Evolutionary conservation across 2,797 vertebrate species (phyloP).

Genomic region (Sorex maritimensis): DNA sequence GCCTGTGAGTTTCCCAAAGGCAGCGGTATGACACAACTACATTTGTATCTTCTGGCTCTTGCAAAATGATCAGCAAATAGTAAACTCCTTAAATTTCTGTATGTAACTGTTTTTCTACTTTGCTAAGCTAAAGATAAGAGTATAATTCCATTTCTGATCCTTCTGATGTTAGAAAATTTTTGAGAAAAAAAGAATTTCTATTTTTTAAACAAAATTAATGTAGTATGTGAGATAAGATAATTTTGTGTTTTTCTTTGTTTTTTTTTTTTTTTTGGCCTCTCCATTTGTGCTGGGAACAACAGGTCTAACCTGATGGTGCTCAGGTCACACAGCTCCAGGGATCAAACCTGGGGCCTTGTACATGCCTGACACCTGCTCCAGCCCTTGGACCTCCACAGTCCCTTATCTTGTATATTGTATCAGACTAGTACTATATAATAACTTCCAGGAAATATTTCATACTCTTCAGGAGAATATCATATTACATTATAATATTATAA

Average conservation of each 20-base stretch:
- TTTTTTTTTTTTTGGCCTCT: too few species aligned
- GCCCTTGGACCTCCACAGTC: too few species aligned
- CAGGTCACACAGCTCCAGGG: too few species aligned
- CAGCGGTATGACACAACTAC: background rate
- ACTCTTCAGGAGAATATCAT: conserved; percentile 28
- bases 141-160: conserved; percentile 26
- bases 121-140: conserved; percentile 40
- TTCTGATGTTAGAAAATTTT: conserved; percentile 11
- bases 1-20: background rate
- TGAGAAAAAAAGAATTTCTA: conserved; percentile 36
- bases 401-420: background rate
- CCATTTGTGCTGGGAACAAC: too few species aligned
- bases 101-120: background rate
- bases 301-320: too few species aligned
- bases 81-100: conserved; percentile 8
- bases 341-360: too few species aligned
- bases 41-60: background rate
- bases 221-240: conserved; percentile 26
- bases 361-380: too few species aligned
- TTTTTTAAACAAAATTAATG: conserved; percentile 44
- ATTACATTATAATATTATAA: conserved; percentile 9
- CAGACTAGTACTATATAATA: background rate
- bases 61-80: background rate
- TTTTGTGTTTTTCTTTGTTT: too few species aligned
- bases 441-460: conserved; percentile 56